Base-by-base conservation (phyloP, 2,888 invertebrate genomes). In the Mimumesa dahlbomi region DNA sequence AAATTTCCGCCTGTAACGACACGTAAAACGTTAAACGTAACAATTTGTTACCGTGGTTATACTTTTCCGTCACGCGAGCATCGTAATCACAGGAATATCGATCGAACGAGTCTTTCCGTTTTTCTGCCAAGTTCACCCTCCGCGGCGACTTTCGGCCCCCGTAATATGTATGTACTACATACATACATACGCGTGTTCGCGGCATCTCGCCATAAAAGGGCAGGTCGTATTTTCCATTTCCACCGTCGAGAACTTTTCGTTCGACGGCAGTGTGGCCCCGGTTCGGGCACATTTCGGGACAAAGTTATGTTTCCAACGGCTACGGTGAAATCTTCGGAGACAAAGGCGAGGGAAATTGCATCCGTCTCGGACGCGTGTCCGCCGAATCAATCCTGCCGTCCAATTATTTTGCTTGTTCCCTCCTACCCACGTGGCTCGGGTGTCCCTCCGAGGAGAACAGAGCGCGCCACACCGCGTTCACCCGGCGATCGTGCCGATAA, bases 321-420 rank as follows among this genome's bases (percentile, higher is more conserved):
- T n/a, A n/a, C n/a, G 11, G 34, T 34, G 5, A 34, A 34, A 34
- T 34, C 4, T 34, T 34, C 11, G n/a, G 3, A 34, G n/a, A 9
- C 3, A 34, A 9, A 34, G 34, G 43, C 19, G 50, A 34, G 64
- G 31, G 64, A 54, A 48, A 42, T 52, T 61, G 38, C 70, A 66
- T 65, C 63, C 40, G 46, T 71, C 57, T 59, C 61, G 50, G 52
- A n/a, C n/a, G n/a, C 65, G 61, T 50, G 66, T 75, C 68, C 69
- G 69, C 54, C 63, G 69, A 81, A 80, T 77, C 78, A 72, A 69
- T 74, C 79, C 70, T 69, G 64, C 58, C 65, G 57, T 52, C 72
- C 78, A 81, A 82, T 82, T 82, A 81, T 81, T 80, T 73, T 73
- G 78, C 78, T 77, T 80, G 78, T 75, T 79, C 75, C 58, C 70